Evolutionary conservation across 2,113 vertebrate species (phyloP).

Genomic region (Caracal caracal): DNA sequence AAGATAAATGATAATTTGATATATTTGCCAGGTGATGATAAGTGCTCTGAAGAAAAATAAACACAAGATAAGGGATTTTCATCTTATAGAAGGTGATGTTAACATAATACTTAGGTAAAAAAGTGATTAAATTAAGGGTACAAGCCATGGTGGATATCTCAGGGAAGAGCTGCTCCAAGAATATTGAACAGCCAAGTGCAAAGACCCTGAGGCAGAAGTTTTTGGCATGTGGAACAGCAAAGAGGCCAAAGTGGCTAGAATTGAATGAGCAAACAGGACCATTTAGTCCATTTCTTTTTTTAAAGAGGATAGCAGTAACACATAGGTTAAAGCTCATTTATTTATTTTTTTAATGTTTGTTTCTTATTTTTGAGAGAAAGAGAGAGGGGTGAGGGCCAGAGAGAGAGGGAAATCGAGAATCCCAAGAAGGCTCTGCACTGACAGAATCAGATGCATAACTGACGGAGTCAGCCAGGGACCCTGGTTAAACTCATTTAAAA

Average conservation of each 20-base stretch:
- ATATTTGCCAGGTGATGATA: background rate
- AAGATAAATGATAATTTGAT: background rate
- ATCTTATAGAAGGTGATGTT: background rate
- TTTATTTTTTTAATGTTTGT: too few relatives aligned
- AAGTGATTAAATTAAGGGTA: background rate
- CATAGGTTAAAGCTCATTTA: constrained; percentile 1
- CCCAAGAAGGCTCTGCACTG: too few relatives aligned
- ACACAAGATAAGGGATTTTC: background rate
- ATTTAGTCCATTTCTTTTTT: background rate
- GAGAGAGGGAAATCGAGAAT: too few relatives aligned
- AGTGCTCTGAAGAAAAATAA: constrained; percentile 38
- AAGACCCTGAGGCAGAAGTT: background rate
- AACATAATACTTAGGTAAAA: background rate
- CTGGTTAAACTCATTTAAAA: too few relatives aligned
- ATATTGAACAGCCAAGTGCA: background rate
- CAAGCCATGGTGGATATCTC: background rate
- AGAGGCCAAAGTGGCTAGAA: background rate
- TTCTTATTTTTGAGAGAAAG: too few relatives aligned
- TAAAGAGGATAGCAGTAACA: background rate
- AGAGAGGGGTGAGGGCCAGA: too few relatives aligned
- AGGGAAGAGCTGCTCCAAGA: background rate
- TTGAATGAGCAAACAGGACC: background rate
- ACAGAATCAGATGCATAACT: too few relatives aligned
- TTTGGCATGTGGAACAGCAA: constrained; percentile 15
- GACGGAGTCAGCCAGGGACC: too few relatives aligned